Conservation (phyloP, 2,797 vertebrate species). For the Enoplosus armatus region DNA sequence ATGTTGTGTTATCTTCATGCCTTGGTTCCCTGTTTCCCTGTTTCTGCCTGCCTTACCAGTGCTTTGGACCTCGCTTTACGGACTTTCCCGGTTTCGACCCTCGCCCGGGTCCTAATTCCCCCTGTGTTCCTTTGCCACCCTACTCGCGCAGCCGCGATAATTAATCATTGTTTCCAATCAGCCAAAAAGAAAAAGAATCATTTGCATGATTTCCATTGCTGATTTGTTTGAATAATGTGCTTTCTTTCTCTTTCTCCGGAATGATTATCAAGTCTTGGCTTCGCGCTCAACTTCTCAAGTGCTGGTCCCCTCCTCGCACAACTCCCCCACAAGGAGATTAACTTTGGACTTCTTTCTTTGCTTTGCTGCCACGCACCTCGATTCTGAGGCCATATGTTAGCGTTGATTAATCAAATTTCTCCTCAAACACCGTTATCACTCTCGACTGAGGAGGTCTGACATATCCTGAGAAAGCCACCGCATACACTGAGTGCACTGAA, state of each 20-base stretch:
- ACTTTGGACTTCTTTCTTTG: constrained; percentile 46
- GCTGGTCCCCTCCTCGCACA: constrained; percentile 34
- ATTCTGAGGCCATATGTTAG: constrained; percentile 47
- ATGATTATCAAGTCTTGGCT: constrained; percentile 71
- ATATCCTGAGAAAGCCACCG: not conserved
- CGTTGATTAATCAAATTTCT: constrained; percentile 51
- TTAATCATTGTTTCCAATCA: constrained; percentile 63
- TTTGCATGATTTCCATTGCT: constrained; percentile 73
- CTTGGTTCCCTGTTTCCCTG: no score
- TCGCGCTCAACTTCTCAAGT: constrained; percentile 62
- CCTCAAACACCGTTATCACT: constrained; percentile 13
- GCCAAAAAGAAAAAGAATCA: constrained; percentile 33
- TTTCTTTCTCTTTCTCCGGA: constrained; percentile 62
- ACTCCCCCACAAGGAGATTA: constrained; percentile 56
- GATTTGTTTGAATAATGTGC: constrained; percentile 74
- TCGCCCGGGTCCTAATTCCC: no score
- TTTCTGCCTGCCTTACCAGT: no score
- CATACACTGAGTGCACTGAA: not conserved
- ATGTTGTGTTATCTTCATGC: no score
- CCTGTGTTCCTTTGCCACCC: no score
- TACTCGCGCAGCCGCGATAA: no score
- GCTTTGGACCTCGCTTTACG: no score
- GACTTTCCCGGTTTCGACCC: no score
- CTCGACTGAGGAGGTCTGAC: not conserved
- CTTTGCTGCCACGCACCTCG: constrained; percentile 2